A percentile compares a stretch with the other conserved stretches of the same genome.
Evolutionary conservation across 1,140 invertebrate genomes (phyloP).

Genomic region (Drosophila mauritiana): DNA sequence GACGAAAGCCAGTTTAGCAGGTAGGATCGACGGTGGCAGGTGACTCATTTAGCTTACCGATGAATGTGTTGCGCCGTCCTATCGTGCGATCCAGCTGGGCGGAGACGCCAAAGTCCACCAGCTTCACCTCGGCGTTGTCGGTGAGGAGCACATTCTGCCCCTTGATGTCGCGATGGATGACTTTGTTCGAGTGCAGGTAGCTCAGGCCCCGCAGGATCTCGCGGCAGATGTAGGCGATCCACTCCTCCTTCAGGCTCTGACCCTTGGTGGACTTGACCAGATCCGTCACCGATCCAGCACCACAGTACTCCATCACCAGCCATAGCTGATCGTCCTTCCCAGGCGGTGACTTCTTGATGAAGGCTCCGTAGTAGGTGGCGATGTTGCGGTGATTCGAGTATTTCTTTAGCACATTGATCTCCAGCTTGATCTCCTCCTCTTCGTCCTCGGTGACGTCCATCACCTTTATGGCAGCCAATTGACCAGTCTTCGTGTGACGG

Average conservation of each 20-base stretch:
- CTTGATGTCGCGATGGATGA: conserved; percentile 99
- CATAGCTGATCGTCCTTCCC: conserved; percentile 99
- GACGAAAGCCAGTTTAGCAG: conserved; percentile 28
- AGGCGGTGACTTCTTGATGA: conserved; percentile 99
- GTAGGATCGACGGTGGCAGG: conserved; percentile 6
- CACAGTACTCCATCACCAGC: conserved; percentile 99
- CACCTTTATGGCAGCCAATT: conserved; percentile 99
- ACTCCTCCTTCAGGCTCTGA: conserved; percentile 99
- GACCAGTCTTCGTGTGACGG: conserved; percentile 99
- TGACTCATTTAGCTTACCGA: conserved; percentile 87
- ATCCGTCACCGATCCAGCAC: conserved; percentile 99
- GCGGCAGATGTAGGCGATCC: conserved; percentile 99
- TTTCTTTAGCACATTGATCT: conserved; percentile 99
- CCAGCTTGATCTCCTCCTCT: conserved; percentile 99
- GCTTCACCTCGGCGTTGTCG: conserved; percentile 99
- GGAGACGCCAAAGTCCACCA: conserved; percentile 99
- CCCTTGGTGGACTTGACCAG: conserved; percentile 99
- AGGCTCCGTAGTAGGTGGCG: conserved; percentile 99
- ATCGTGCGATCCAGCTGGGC: conserved; percentile 99
- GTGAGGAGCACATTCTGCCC: conserved; percentile 99
- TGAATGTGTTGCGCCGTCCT: conserved; percentile 99
- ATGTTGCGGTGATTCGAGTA: conserved; percentile 99
- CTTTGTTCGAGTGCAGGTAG: conserved; percentile 99
- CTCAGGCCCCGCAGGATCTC: conserved; percentile 98
- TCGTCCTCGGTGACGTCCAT: conserved; percentile 99